phyloP scores from a whole-genome alignment of 2,888 invertebrate species.

The Muschampia plurimacula region DNA sequence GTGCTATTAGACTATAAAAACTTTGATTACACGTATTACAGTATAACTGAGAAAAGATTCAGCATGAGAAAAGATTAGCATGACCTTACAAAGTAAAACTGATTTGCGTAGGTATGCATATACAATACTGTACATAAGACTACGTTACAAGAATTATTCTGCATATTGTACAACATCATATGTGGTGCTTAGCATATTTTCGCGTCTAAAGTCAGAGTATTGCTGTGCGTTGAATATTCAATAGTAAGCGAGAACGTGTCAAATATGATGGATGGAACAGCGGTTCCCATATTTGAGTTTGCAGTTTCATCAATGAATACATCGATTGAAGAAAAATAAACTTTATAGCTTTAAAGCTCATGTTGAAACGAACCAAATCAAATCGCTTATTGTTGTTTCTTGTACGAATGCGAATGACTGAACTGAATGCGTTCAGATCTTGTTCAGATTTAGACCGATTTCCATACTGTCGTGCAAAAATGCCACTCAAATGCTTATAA shows the following conservation, averaged over 20 bases:
- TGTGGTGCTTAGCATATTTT: slow-evolving; percentile 25
- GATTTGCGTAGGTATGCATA: too few species aligned
- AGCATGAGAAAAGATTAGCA: too few species aligned
- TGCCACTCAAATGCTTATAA: slow-evolving; percentile 5
- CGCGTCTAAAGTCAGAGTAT: slow-evolving; percentile 19
- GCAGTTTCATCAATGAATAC: slow-evolving; percentile 20
- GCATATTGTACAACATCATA: slow-evolving; percentile 10
- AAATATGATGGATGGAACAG: slow-evolving; percentile 44
- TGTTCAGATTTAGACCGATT: slow-evolving; percentile 6
- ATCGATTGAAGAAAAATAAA: not conserved
- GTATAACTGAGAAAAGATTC: too few species aligned
- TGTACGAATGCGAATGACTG: slow-evolving; percentile 26
- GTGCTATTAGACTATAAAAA: too few species aligned
- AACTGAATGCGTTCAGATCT: too few species aligned
- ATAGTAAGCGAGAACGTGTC: slow-evolving; percentile 42
- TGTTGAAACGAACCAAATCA: not conserved
- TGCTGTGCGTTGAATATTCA: slow-evolving; percentile 40
- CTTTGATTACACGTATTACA: too few species aligned
- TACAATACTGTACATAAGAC: too few species aligned
- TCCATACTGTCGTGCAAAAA: slow-evolving; percentile 5
- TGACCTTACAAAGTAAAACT: not conserved
- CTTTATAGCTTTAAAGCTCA: slow-evolving; percentile 4
- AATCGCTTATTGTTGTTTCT: slow-evolving; percentile 20
- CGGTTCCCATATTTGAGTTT: slow-evolving; percentile 25
- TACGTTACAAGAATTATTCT: not conserved